These are phyloP conservation scores for Helicoverpa zea DNA, from an alignment of 1,140 invertebrate genomes.

Conservation along the genomic window DNA sequence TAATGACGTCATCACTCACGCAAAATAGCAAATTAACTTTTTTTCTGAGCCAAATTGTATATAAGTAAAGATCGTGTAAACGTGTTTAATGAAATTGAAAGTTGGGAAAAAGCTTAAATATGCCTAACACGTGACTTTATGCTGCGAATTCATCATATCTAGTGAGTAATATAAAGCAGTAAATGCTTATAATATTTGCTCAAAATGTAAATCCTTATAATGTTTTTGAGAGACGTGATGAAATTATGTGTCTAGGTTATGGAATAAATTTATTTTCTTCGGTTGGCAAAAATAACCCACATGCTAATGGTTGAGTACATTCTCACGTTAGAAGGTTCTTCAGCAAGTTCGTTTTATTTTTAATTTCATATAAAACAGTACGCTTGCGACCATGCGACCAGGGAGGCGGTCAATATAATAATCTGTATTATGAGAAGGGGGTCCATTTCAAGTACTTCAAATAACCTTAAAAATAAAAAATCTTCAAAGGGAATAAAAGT, in stretches of 20 bases:
- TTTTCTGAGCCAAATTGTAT: slow-evolving; percentile 35
- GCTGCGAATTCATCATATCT: slow-evolving; percentile 1
- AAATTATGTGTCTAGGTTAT: slow-evolving; percentile 14
- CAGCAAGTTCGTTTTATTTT: no score
- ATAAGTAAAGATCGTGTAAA: not conserved
- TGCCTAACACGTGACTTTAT: not conserved
- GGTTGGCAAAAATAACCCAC: not conserved
- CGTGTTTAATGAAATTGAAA: slow-evolving; percentile 23
- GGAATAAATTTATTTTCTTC: slow-evolving; percentile 12
- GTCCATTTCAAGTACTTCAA: not conserved
- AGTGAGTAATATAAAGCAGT: slow-evolving; percentile 5
- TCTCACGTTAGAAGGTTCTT: not conserved
- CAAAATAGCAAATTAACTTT: slow-evolving; percentile 38
- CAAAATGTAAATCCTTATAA: not conserved
- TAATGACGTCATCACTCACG: slow-evolving; percentile 35
- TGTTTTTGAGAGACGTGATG: slow-evolving; percentile 26
- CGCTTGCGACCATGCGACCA: no score
- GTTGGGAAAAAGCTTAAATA: slow-evolving; percentile 10
- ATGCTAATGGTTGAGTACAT: not conserved
- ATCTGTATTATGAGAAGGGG: no score
- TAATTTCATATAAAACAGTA: no score
- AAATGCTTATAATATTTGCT: not conserved
- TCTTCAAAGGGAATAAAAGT: not conserved
- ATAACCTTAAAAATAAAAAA: not conserved
- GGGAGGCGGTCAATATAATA: no score